phyloP scores from a whole-genome alignment of 2,888 invertebrate genomes.

The Trichopoda pennipes region DNA sequence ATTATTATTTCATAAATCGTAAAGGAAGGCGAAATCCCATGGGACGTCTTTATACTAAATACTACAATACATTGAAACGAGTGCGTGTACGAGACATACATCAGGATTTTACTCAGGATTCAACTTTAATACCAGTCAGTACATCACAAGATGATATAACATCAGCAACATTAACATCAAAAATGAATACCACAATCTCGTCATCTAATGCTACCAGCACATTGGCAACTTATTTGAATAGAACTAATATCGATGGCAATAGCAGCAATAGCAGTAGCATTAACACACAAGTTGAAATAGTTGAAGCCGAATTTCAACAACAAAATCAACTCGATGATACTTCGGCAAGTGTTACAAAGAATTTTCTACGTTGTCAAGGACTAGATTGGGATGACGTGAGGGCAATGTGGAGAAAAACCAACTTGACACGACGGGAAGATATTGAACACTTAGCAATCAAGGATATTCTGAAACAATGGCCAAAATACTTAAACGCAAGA shows the following conservation, averaged over 20 bases:
- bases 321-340: conserved; percentile 61
- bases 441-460: conserved; percentile 61
- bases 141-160: conserved; percentile 36
- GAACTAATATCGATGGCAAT: conserved; percentile 33
- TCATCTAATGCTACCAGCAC: conserved; percentile 21
- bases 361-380: conserved; percentile 66
- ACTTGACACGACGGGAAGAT: conserved; percentile 64
- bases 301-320: conserved; percentile 58
- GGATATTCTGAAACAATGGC: conserved; percentile 67
- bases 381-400: conserved; percentile 68
- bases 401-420: conserved; percentile 69
- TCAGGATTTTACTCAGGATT: conserved; percentile 55
- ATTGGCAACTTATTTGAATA: background rate
- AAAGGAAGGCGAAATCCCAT: conserved; percentile 68
- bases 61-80: conserved; percentile 64
- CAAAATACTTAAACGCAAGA: conserved; percentile 66
- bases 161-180: conserved; percentile 13
- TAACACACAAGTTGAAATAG: conserved; percentile 60
- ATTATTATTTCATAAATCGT: conserved; percentile 69
- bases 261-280: conserved; percentile 42
- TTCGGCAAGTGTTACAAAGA: conserved; percentile 66
- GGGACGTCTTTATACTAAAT: conserved; percentile 69
- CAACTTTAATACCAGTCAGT: conserved; percentile 13
- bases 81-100: conserved; percentile 61
- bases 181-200: conserved; percentile 18